These are phyloP conservation scores for Metallyticus violacea DNA, from an alignment of 2,888 invertebrate genomes.

Conservation along the genomic window DNA sequence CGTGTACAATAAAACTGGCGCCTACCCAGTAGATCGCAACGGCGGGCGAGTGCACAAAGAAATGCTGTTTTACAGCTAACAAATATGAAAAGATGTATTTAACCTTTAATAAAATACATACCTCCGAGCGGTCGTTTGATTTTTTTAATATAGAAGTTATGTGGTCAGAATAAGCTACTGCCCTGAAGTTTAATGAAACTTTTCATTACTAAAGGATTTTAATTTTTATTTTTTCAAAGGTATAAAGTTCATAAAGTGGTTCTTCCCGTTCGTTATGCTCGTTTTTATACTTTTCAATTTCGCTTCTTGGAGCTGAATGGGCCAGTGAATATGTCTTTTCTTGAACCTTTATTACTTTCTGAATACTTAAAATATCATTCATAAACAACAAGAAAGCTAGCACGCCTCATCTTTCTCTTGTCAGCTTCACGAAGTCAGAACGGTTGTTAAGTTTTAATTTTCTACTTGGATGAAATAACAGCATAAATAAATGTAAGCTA, in stretches of 20 bases:
- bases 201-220: background rate
- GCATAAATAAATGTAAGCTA: background rate
- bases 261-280: background rate
- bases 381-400: background rate
- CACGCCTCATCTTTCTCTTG: background rate
- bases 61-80: background rate
- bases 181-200: background rate
- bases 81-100: background rate
- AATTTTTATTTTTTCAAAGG: no score
- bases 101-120: background rate
- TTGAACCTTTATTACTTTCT: background rate
- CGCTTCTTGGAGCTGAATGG: background rate
- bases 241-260: background rate
- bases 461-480: background rate
- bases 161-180: background rate
- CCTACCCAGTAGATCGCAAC: no score
- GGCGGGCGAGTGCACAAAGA: background rate
- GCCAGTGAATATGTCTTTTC: background rate
- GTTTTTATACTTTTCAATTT: background rate
- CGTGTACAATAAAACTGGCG: no score
- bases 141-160: background rate
- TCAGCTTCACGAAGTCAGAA: background rate
- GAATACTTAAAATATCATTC: background rate
- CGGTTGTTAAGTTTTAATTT: background rate
- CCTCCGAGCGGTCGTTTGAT: background rate